Evolutionary conservation across 2,888 invertebrate species (phyloP).

Genomic region (Hololepta plana): DNA sequence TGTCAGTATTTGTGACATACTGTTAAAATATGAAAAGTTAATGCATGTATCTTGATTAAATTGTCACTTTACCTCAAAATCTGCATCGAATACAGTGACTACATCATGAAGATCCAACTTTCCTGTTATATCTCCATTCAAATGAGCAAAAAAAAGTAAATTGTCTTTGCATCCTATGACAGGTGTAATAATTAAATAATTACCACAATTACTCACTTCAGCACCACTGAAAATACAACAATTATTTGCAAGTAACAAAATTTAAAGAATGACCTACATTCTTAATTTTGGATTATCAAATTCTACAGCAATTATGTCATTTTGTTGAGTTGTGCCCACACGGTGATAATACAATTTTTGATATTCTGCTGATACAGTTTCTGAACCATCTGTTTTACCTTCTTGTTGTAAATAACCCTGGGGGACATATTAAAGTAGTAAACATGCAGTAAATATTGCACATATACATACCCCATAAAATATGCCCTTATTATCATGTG

Average conservation of each 20-base stretch:
- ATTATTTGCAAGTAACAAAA: slow-evolving; percentile 5
- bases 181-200: slow-evolving; percentile 68
- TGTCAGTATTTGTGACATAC: slow-evolving; percentile 81
- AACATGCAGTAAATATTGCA: slow-evolving; percentile 1
- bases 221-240: slow-evolving; percentile 42
- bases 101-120: slow-evolving; percentile 58
- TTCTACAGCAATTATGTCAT: slow-evolving; percentile 76
- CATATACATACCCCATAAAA: slow-evolving; percentile 71
- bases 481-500: slow-evolving; percentile 83
- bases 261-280: slow-evolving; percentile 42
- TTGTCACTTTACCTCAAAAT: slow-evolving; percentile 55
- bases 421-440: slow-evolving; percentile 10
- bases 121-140: slow-evolving; percentile 44
- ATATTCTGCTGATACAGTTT: slow-evolving; percentile 69
- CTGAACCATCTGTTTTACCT: slow-evolving; percentile 82
- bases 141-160: slow-evolving; percentile 68
- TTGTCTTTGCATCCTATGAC: slow-evolving; percentile 85
- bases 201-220: slow-evolving; percentile 79
- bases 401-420: slow-evolving; percentile 64
- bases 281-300: slow-evolving; percentile 87
- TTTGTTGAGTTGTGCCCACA: slow-evolving; percentile 66
- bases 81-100: slow-evolving; percentile 79
- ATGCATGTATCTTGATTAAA: slow-evolving; percentile 3
- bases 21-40: slow-evolving; percentile 22
- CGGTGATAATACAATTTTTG: slow-evolving; percentile 91